phyloP scores from a whole-genome alignment of 37 sponge, comb jelly and placozoan species.

The Halichondria panicea region DNA sequence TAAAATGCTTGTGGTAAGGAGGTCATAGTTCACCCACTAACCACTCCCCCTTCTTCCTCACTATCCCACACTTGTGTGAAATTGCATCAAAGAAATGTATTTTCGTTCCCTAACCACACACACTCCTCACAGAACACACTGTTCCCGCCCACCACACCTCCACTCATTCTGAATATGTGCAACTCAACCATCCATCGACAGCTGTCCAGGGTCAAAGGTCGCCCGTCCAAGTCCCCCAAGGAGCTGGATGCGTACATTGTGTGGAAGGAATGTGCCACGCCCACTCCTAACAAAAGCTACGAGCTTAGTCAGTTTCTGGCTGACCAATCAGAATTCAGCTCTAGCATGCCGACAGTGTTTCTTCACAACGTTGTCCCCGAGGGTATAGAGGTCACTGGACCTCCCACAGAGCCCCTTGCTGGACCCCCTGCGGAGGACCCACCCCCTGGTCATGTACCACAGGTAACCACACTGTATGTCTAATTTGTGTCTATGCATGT shows the following conservation, averaged over 20 bases:
- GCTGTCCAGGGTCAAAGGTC: slow-evolving; percentile 4
- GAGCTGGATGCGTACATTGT: slow-evolving; percentile 24
- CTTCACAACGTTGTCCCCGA: no score
- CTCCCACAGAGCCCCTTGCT: no score
- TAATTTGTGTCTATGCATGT: no score
- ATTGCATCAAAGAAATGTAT: neutral
- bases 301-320: neutral
- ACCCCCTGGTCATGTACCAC: no score
- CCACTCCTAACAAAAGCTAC: slow-evolving; percentile 10
- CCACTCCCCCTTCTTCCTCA: neutral
- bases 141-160: slow-evolving; percentile 46
- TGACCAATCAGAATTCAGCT: neutral
- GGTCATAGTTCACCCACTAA: neutral
- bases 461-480: no score
- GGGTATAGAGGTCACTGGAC: no score
- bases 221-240: neutral
- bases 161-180: slow-evolving; percentile 26
- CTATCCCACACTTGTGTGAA: neutral
- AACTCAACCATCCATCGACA: slow-evolving; percentile 19
- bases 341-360: no score
- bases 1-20: slow-evolving; percentile 32
- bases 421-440: no score
- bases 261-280: slow-evolving; percentile 15
- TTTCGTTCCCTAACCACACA: neutral
- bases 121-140: slow-evolving; percentile 8